Percentiles rank a stretch among this genome's conserved stretches.
These are phyloP conservation scores for Diglossa cyanea DNA, from an alignment of 2,797 vertebrate species.

Conservation along the genomic window DNA sequence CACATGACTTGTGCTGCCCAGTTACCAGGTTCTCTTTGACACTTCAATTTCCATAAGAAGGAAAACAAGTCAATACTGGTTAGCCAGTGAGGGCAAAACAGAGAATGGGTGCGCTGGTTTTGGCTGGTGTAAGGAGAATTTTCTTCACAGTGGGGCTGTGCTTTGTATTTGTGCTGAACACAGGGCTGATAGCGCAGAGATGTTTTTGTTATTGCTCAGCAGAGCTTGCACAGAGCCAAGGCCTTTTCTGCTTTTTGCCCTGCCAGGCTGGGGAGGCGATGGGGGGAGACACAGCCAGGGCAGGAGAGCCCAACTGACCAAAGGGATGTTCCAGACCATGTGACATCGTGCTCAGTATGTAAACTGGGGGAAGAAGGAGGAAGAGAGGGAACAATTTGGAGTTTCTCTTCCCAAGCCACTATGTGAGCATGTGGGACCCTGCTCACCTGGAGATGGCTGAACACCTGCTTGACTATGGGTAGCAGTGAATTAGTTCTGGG, in stretches of 20 bases:
- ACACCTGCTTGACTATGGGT: not conserved
- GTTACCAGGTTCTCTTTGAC: not conserved
- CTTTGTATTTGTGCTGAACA: not conserved
- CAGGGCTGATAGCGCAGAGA: not conserved
- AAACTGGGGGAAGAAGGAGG: not conserved
- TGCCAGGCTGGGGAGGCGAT: not conserved
- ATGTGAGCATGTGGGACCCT: not conserved
- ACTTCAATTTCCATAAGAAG: not conserved
- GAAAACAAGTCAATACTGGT: not conserved
- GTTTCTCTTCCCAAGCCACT: not conserved
- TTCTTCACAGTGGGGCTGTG: not conserved
- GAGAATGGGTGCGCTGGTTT: not conserved
- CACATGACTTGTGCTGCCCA: not conserved
- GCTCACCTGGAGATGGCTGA: too few relatives aligned
- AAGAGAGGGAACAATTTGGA: not conserved
- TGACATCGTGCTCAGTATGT: accelerated
- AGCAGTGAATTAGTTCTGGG: not conserved
- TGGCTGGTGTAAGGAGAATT: not conserved
- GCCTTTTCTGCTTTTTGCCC: accelerated
- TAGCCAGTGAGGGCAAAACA: not conserved
- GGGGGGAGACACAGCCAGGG: not conserved
- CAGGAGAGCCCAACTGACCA: accelerated
- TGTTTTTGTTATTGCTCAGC: not conserved
- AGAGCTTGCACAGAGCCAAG: not conserved
- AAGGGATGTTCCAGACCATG: not conserved